These are phyloP conservation scores for Cervus canadensis DNA, from an alignment of 2,113 vertebrate genomes.

Conservation along the genomic window DNA sequence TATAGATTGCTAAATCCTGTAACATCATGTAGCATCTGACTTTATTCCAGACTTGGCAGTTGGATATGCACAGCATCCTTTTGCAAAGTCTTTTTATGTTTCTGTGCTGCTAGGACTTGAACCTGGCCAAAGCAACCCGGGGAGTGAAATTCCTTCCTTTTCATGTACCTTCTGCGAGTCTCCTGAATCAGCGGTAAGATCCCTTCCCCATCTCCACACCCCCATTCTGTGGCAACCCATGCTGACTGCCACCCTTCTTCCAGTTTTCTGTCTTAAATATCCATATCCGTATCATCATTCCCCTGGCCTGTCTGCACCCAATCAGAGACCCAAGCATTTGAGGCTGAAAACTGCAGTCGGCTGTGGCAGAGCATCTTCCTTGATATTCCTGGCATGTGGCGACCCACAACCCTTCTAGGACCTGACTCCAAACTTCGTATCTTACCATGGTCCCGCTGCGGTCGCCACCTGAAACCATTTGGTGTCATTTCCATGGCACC, in stretches of 20 bases:
- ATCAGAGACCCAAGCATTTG: background rate
- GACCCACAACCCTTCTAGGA: background rate
- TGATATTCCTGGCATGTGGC: background rate
- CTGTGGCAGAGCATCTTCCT: background rate
- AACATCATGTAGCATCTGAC: background rate
- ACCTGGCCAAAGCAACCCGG: background rate
- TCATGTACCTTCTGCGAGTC: background rate
- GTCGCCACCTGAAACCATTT: background rate
- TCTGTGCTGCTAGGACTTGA: background rate
- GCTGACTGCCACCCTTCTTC: background rate
- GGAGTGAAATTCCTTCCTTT: background rate
- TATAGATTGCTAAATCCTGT: background rate
- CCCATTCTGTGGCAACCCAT: background rate
- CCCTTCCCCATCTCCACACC: background rate
- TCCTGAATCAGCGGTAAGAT: background rate
- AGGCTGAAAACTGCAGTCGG: background rate
- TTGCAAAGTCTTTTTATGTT: background rate
- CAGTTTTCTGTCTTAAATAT: background rate
- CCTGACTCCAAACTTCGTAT: background rate
- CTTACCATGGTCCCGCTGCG: background rate
- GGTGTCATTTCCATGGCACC: background rate
- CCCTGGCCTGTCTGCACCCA: background rate
- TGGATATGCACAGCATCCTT: background rate
- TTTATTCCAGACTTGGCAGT: background rate
- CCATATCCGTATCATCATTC: background rate